Evolutionary conservation across 2,113 vertebrate species (phyloP).

Genomic region (Speoplatyrhinus poulsoni): DNA sequence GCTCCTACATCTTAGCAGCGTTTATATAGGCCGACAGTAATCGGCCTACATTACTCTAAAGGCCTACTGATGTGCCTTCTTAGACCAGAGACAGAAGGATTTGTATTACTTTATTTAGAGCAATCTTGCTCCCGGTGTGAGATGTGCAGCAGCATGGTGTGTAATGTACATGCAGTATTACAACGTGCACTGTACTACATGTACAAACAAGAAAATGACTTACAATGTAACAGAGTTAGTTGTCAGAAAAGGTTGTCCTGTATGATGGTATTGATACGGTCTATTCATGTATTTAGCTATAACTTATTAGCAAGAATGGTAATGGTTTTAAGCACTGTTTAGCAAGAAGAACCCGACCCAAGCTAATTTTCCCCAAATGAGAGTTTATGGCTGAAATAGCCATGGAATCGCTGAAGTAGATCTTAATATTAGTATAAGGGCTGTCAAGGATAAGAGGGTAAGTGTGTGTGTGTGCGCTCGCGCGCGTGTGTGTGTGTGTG

Average conservation of each 20-base stretch:
- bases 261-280: constrained; percentile 65
- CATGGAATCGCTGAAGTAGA: constrained; percentile 69
- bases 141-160: constrained; percentile 22
- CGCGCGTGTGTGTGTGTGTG: constrained; percentile 31
- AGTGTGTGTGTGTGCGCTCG: constrained; percentile 29
- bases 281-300: constrained; percentile 55
- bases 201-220: constrained; percentile 42
- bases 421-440: constrained; percentile 74
- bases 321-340: constrained; percentile 76
- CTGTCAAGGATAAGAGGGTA: constrained; percentile 73
- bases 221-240: constrained; percentile 49
- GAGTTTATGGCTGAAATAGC: constrained; percentile 75
- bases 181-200: neutral
- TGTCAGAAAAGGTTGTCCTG: constrained; percentile 54
- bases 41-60: too few species aligned
- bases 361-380: constrained; percentile 77
- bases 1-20: too few species aligned
- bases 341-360: constrained; percentile 64
- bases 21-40: too few species aligned
- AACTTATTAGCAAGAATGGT: constrained; percentile 75
- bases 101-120: too few species aligned
- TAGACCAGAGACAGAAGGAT: too few species aligned
- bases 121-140: too few species aligned
- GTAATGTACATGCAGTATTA: constrained; percentile 40
- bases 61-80: too few species aligned